Evolutionary conservation across 2,888 invertebrate genomes (phyloP), one percentile per base, ranked within the genome.

Genomic region (Eustalomyia histrio): DNA sequence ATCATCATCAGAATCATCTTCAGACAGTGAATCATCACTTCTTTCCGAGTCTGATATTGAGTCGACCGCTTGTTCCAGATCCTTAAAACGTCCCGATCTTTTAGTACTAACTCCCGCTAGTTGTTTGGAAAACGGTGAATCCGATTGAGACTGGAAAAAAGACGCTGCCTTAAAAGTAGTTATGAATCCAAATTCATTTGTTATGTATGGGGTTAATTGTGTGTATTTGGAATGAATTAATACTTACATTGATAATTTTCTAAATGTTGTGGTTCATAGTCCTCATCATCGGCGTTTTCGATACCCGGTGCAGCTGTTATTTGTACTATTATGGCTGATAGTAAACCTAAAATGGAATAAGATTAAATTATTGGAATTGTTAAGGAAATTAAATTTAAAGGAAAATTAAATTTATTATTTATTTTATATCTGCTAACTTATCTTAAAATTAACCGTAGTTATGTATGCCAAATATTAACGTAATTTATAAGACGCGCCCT

Each of bases 131-230:
- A 86, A 86, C 47, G 85, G 84, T 68, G 85, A 85, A 78, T 86
- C 85, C 84, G 87, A 84, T 39, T 87, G 86, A 61, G 89, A 87
- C 90, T 90, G 90, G 86, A 90, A 90, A 86, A 89, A 89, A 89
- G 90, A 90, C 87, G 89, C 90, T 90, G 89, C 89, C 89, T 90
- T 90, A 88, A 89, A 88, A 88, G 89, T 88, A 86, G 86, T 85
- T 87, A 85, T 85, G 84, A 86, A 86, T 87, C 85, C 85, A 84
- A 79, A 83, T 83, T 83, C 86, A 86, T 84, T 87, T 84, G 85
- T 85, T 74, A 61, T 80, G 79, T 76, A 69, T 73, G 67, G 57
- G 29, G 52, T 63, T 76, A 50, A 60, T 68, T 24, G 61, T 71
- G 57, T 68, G 17, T 47, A 64, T 43, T 67, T 61, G 58, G 53